A percentile compares a stretch with the other conserved stretches of the same genome.
phyloP scores from a whole-genome alignment of 2,113 vertebrate species.

The Callospermophilus lateralis region DNA sequence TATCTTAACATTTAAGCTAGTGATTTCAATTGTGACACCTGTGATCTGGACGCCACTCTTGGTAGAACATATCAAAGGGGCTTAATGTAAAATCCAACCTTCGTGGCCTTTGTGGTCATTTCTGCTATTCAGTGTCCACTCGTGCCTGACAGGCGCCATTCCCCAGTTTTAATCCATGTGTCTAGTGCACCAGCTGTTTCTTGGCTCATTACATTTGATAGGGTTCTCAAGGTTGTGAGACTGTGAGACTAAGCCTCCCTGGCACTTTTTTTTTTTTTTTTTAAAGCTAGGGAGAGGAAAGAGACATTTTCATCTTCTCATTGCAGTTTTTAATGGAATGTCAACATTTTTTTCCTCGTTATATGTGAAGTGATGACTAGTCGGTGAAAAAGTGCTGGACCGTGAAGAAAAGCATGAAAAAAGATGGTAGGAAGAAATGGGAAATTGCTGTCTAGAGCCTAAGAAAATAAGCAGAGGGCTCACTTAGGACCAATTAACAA shows the following conservation, averaged over 20 bases:
- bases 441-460: not conserved
- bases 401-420: not conserved
- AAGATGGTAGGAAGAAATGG: not conserved
- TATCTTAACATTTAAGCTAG: slow-evolving; percentile 10
- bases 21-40: slow-evolving; percentile 50
- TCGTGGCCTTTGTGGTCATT: not conserved
- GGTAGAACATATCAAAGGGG: not conserved
- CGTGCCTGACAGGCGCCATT: not conserved
- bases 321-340: slow-evolving; percentile 22
- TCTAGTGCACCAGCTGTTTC: slow-evolving; percentile 15
- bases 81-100: not conserved
- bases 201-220: slow-evolving; percentile 7
- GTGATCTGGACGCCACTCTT: not conserved
- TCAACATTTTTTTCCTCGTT: not conserved
- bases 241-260: not conserved
- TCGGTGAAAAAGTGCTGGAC: slow-evolving; percentile 29
- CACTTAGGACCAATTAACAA: not conserved
- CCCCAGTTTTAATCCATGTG: not conserved
- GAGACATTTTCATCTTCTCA: slow-evolving; percentile 32
- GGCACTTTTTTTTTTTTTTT: not conserved
- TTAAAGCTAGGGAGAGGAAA: slow-evolving; percentile 6
- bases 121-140: not conserved
- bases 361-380: not conserved
- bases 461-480: not conserved
- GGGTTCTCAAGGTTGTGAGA: not conserved